These are phyloP conservation scores for Scaeva pyrastri DNA, from an alignment of 2,888 invertebrate genomes.

Conservation along the genomic window DNA sequence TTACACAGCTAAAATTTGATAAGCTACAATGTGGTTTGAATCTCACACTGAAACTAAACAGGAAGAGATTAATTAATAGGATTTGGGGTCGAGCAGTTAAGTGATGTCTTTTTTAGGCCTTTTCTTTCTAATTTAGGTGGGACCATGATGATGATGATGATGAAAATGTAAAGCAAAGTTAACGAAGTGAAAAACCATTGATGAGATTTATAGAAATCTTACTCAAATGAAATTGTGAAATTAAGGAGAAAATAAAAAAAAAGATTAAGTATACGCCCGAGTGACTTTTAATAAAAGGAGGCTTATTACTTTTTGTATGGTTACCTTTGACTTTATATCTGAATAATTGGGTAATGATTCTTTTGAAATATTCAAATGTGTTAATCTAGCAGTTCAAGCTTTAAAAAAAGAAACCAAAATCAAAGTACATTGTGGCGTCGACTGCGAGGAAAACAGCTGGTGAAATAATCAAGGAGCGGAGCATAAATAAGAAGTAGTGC, in stretches of 20 bases:
- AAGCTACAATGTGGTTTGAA: constrained; percentile 5
- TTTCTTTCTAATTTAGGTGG: neutral
- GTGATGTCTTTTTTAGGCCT: neutral
- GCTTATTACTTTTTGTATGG: neutral
- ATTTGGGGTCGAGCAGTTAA: neutral
- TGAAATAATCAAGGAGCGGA: too few species aligned
- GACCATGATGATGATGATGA: neutral
- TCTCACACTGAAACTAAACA: neutral
- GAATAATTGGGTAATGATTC: neutral
- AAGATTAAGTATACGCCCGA: constrained; percentile 27
- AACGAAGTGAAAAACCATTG: constrained; percentile 7
- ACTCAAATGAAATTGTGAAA: constrained; percentile 11
- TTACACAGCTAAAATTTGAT: constrained; percentile 15
- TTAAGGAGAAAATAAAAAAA: constrained; percentile 2
- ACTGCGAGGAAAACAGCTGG: too few species aligned
- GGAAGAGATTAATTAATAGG: constrained; percentile 25
- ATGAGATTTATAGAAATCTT: neutral
- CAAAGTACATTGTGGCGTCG: too few species aligned
- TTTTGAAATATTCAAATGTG: constrained; percentile 8
- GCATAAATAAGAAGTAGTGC: too few species aligned
- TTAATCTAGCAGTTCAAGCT: neutral
- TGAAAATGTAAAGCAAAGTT: constrained; percentile 21
- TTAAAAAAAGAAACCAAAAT: too few species aligned
- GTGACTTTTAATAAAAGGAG: constrained; percentile 1
- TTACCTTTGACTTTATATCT: neutral